Evolutionary conservation across 92 coral and sea anemone genomes (phyloP).

Genomic region (Heteractis magnifica): DNA sequence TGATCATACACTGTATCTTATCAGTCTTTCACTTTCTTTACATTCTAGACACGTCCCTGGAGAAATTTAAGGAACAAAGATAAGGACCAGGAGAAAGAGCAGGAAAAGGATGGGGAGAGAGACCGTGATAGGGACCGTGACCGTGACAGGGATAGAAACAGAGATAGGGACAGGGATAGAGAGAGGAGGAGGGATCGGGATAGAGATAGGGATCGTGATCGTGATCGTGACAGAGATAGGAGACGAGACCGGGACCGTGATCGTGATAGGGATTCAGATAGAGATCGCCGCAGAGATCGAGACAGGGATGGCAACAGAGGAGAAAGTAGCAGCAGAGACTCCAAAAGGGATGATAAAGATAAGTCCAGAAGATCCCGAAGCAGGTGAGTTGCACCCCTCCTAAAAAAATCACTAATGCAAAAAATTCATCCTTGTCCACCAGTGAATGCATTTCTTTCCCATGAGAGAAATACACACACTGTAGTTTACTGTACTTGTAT

Average conservation of each 20-base stretch:
- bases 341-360: conserved; percentile 59
- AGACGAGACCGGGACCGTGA: conserved; percentile 50
- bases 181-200: conserved; percentile 47
- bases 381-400: conserved; percentile 67
- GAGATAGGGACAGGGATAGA: conserved; percentile 45
- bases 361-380: conserved; percentile 81
- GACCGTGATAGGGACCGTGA: conserved; percentile 59
- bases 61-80: conserved; percentile 27
- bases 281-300: conserved; percentile 44
- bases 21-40: not conserved
- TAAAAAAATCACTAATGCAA: not conserved
- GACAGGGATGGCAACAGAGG: conserved; percentile 35
- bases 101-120: conserved; percentile 39
- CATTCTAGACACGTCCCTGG: conserved; percentile 54
- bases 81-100: conserved; percentile 40
- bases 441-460: not conserved
- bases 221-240: conserved; percentile 44
- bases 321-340: conserved; percentile 25
- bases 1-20: too few species aligned
- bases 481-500: not conserved
- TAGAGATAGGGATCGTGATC: conserved; percentile 44
- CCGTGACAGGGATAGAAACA: conserved; percentile 44
- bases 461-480: not conserved
- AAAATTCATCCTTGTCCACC: not conserved
- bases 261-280: conserved; percentile 49